phyloP scores from a whole-genome alignment of 1,140 invertebrate species.

The Oryctes rhinoceros region DNA sequence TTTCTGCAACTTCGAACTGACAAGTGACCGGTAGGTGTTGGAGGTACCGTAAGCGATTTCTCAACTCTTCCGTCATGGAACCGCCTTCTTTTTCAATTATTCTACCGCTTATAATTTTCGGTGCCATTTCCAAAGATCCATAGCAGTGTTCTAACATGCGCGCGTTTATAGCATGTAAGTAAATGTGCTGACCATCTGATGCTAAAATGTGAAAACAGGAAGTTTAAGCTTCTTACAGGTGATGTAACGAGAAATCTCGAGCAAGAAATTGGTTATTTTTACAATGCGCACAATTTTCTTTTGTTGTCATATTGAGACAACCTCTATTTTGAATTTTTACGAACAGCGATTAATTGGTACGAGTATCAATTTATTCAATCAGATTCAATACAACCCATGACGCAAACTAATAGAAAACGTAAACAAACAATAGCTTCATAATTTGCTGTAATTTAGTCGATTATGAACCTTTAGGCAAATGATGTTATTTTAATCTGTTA shows the following conservation, averaged over 20 bases:
- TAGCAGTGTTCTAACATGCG: constrained; percentile 89
- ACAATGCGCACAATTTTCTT: too few relatives aligned
- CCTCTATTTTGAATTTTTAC: too few relatives aligned
- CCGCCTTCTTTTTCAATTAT: constrained; percentile 87
- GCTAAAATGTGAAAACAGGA: constrained; percentile 65
- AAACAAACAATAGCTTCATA: too few relatives aligned
- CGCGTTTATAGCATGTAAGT: constrained; percentile 90
- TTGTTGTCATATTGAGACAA: too few relatives aligned
- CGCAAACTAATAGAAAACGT: too few relatives aligned
- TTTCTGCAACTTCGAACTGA: constrained; percentile 89
- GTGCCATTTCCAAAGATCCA: constrained; percentile 81
- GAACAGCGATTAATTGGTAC: too few relatives aligned
- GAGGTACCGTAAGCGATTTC: constrained; percentile 81
- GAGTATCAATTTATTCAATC: too few relatives aligned
- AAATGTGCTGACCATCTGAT: constrained; percentile 90
- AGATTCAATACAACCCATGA: too few relatives aligned
- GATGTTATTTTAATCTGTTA: background rate
- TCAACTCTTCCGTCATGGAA: constrained; percentile 83
- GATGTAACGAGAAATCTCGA: too few relatives aligned
- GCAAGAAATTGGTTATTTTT: too few relatives aligned
- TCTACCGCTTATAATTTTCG: constrained; percentile 73
- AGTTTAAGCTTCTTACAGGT: background rate
- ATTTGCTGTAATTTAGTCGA: too few relatives aligned
- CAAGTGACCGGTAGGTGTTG: constrained; percentile 90
- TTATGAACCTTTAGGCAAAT: background rate